Evolutionary conservation across 2,888 invertebrate species (phyloP), one percentile per base, ranked within the genome.

Genomic region (Thelaira solivaga): DNA sequence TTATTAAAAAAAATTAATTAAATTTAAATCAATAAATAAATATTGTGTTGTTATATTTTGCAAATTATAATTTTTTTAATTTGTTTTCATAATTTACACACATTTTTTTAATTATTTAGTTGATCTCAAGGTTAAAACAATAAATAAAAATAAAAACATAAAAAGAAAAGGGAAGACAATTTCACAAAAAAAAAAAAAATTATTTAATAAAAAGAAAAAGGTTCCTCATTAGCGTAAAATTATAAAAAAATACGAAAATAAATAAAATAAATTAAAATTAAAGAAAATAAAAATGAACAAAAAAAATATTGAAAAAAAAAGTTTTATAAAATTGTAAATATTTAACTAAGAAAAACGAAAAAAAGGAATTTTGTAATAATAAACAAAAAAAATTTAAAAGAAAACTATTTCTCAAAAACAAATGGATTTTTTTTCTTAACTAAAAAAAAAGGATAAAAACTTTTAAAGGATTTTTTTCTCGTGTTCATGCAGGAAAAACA

Each of bases 211-310:
- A 45, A 39, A 74, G 75, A 74, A 80, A 76, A 78, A 81, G 76
- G 87, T 86, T 86, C 87, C 86, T 86, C 86, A 83, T 85, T 86
- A 86, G 86, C 82, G 72, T 85, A 85, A 81, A 74, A 76, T 57
- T 71, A 71, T 62, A 59, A 51, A 34, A 67, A 29, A 45, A 55
- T 65, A 69, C 43, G n/a, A n/a, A n/a, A n/a, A n/a, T n/a, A n/a
- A n/a, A n/a, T n/a, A n/a, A 72, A 39, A 76, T 74, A 64, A 67
- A 55, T 8, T 73, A 59, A 72, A 76, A 80, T 72, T 55, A 79
- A 75, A 41, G 61, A 47, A 53, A n/a, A n/a, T 73, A 59, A 72
- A 76, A 80, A 69, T 55, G 75, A 75, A 41, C 53, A 47, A 53
- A 43, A 59, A 55, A 53, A 80, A 62, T 75, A 80, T 76, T 80